phyloP scores from a whole-genome alignment of 2,113 vertebrate species.

The Eulemur rufifrons region DNA sequence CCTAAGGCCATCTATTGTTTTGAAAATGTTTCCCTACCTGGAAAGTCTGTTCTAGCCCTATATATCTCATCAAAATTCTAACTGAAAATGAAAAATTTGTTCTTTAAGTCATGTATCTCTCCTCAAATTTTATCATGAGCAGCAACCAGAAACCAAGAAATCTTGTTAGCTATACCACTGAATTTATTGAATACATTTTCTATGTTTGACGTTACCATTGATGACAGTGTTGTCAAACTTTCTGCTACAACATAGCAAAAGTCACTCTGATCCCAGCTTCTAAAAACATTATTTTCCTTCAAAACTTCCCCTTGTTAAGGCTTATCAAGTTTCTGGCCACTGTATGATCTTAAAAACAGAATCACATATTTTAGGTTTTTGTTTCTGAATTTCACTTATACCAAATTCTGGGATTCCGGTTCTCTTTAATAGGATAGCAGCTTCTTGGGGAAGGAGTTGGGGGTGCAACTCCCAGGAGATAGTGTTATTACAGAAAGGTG shows the following conservation, averaged over 20 bases:
- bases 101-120: not conserved
- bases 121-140: not conserved
- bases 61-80: not conserved
- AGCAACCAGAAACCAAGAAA: not conserved
- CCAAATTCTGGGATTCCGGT: not conserved
- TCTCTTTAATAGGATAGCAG: not conserved
- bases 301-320: not conserved
- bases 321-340: not conserved
- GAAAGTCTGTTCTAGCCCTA: fast-evolving
- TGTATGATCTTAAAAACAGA: not conserved
- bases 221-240: not conserved
- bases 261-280: not conserved
- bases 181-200: not conserved
- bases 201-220: not conserved
- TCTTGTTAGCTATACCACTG: not conserved
- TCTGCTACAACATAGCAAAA: not conserved
- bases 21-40: not conserved
- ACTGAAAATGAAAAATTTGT: not conserved
- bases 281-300: not conserved
- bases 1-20: not conserved
- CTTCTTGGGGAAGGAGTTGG: not conserved
- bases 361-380: not conserved
- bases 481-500: not conserved
- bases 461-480: not conserved
- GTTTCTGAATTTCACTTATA: not conserved